Percentiles rank a stretch among this genome's conserved stretches.
Conservation (phyloP, 2,113 vertebrate species). For the Epinephelus moara region DNA sequence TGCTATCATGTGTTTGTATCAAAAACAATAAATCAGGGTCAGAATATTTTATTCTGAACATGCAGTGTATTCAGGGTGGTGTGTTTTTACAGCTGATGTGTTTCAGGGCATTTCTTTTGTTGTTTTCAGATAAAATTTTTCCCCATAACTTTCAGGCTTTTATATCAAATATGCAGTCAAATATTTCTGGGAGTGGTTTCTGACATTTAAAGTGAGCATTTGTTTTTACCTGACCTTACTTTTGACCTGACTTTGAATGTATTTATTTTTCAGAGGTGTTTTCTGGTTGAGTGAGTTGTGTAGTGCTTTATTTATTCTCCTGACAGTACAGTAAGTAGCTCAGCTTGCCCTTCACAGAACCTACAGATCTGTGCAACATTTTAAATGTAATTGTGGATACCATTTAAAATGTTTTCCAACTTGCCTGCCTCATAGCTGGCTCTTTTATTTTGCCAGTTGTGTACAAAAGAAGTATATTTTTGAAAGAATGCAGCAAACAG, state of each 20-base stretch:
- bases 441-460: not conserved
- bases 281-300: not conserved
- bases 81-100: constrained; percentile 14
- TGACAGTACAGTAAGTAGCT: not conserved
- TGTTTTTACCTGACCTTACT: constrained; percentile 6
- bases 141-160: not conserved
- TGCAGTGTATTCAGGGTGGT: constrained; percentile 8
- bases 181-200: not conserved
- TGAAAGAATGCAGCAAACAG: constrained; percentile 19
- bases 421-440: not conserved
- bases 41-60: not conserved
- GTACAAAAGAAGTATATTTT: not conserved
- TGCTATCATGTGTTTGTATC: constrained; percentile 23
- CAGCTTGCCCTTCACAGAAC: too few relatives aligned
- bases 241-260: constrained; percentile 10
- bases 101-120: constrained; percentile 14
- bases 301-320: constrained; percentile 42
- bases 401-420: not conserved
- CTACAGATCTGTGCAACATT: constrained; percentile 1
- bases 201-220: constrained; percentile 3
- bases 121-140: not conserved
- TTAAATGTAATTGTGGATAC: not conserved
- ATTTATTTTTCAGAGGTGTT: constrained; percentile 19
- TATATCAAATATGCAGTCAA: not conserved
- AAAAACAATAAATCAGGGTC: not conserved